A percentile compares a stretch with the other conserved stretches of the same genome.
These are phyloP conservation scores for Origma solitaria DNA, from an alignment of 2,113 vertebrate species.

Conservation along the genomic window DNA sequence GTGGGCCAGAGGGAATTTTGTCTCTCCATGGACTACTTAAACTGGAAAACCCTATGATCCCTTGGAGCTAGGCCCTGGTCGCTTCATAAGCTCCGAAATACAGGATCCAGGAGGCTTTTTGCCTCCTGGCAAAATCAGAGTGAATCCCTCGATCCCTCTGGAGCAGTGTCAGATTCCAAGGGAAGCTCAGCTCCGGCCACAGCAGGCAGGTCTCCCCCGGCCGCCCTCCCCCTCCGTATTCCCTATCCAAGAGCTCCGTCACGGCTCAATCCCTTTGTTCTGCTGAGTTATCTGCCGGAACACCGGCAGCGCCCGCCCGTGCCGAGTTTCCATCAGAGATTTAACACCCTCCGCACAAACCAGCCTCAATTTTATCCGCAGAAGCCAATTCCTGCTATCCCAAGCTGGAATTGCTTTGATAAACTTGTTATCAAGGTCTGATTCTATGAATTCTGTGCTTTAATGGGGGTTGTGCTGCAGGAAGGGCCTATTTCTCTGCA, in stretches of 20 bases:
- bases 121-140: neutral
- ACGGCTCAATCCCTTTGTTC: neutral
- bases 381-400: neutral
- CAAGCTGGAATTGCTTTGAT: neutral
- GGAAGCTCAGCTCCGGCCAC: neutral
- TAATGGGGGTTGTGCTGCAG: neutral
- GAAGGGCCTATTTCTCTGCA: neutral
- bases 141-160: neutral
- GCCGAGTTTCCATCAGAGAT: neutral
- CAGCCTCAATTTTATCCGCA: rapidly evolving
- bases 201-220: neutral
- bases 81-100: neutral
- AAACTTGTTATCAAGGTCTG: rapidly evolving
- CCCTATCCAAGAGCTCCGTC: neutral
- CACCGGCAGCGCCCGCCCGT: neutral
- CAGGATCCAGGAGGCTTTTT: neutral
- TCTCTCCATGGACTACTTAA: neutral
- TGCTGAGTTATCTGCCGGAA: neutral
- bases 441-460: rapidly evolving
- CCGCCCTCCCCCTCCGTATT: neutral
- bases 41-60: neutral
- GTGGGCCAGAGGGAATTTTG: neutral
- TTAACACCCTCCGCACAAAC: neutral
- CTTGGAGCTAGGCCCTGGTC: neutral
- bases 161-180: neutral